Evolutionary conservation across 2,888 invertebrate species (phyloP).

Genomic region (Hemistola chrysoprasaria): DNA sequence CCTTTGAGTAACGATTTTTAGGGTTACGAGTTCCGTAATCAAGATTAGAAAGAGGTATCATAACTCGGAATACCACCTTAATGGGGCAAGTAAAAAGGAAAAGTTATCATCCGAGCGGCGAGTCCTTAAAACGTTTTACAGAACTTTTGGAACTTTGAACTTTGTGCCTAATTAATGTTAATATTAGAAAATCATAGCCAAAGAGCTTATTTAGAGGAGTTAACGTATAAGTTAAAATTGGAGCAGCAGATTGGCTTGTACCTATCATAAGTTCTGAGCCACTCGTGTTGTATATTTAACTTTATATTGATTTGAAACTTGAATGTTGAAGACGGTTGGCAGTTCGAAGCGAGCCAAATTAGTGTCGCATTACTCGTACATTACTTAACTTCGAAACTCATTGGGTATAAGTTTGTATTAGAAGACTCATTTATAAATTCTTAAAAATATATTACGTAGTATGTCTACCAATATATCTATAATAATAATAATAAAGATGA

Average conservation of each 20-base stretch:
- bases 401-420: too few relatives aligned
- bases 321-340: not conserved
- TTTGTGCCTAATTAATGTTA: constrained; percentile 23
- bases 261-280: not conserved
- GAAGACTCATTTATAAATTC: too few relatives aligned
- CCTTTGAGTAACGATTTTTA: too few relatives aligned
- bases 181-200: constrained; percentile 18
- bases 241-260: constrained; percentile 56
- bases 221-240: constrained; percentile 63
- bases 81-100: constrained; percentile 13
- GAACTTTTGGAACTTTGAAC: constrained; percentile 22
- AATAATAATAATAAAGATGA: too few relatives aligned
- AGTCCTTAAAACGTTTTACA: constrained; percentile 15
- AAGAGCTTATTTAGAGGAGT: constrained; percentile 30
- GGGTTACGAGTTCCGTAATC: too few relatives aligned
- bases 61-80: constrained; percentile 7
- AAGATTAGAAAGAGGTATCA: too few relatives aligned
- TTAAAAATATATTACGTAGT: too few relatives aligned
- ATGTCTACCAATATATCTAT: too few relatives aligned
- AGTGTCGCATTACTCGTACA: too few relatives aligned
- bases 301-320: not conserved
- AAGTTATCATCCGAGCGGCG: constrained; percentile 12
- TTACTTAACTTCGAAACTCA: too few relatives aligned
- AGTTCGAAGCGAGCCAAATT: too few relatives aligned
- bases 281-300: too few relatives aligned